A percentile compares a stretch with the other conserved stretches of the same genome.
phyloP scores from a whole-genome alignment of 2,888 invertebrate genomes.

The Polia nebulosa region DNA sequence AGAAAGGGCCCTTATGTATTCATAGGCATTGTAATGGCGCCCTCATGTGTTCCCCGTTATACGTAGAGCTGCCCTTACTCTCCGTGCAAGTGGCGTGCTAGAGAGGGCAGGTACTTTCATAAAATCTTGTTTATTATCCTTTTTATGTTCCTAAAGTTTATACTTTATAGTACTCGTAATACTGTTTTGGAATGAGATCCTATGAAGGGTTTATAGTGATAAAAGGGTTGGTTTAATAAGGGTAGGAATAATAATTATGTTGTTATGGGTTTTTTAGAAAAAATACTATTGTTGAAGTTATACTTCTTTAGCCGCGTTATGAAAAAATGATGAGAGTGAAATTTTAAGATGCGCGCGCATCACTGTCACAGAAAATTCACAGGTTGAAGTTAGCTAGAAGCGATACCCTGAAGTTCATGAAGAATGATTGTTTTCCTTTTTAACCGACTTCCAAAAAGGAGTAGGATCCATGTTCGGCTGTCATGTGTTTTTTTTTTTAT shows the following conservation, averaged over 20 bases:
- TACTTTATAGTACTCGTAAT: neutral
- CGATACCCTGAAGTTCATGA: too few species aligned
- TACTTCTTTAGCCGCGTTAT: too few species aligned
- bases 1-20: constrained; percentile 16
- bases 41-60: constrained; percentile 6
- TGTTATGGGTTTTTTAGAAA: too few species aligned
- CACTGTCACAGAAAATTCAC: too few species aligned
- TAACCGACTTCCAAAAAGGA: too few species aligned
- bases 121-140: neutral
- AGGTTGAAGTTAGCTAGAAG: too few species aligned
- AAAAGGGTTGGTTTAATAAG: neutral
- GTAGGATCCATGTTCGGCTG: too few species aligned
- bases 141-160: neutral
- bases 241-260: neutral
- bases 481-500: too few species aligned
- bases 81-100: neutral
- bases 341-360: too few species aligned
- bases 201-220: neutral
- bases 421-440: too few species aligned
- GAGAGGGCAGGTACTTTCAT: neutral
- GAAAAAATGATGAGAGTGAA: too few species aligned
- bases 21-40: neutral
- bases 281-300: too few species aligned
- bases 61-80: constrained; percentile 10
- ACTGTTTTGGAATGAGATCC: neutral